Evolutionary conservation across 2,888 invertebrate species (phyloP).

Genomic region (Drosophila fulvimacula): DNA sequence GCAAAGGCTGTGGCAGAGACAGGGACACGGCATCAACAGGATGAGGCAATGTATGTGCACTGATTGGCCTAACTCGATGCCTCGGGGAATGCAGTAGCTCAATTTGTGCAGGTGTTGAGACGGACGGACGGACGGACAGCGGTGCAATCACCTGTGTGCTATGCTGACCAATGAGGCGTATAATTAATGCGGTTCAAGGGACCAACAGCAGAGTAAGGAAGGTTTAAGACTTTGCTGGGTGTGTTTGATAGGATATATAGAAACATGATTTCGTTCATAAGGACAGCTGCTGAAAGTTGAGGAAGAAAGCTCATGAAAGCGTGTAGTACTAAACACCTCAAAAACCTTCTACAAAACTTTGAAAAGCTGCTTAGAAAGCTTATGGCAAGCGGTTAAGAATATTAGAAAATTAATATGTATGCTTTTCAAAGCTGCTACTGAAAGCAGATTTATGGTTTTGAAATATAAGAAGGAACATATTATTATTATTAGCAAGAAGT

Average conservation of each 20-base stretch:
- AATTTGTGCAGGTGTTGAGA: slow-evolving; percentile 34
- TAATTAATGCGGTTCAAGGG: slow-evolving; percentile 57
- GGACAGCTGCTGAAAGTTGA: neutral
- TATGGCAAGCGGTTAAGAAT: neutral
- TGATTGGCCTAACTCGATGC: slow-evolving; percentile 51
- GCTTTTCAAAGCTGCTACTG: too few relatives aligned
- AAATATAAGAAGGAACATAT: too few relatives aligned
- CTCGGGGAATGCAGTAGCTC: slow-evolving; percentile 36
- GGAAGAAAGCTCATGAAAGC: neutral
- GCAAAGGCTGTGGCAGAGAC: neutral
- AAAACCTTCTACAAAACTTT: neutral
- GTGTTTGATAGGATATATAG: neutral
- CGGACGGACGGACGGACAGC: neutral
- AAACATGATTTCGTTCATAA: neutral
- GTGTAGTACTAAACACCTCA: neutral
- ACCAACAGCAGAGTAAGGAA: neutral
- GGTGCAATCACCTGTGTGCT: slow-evolving; percentile 1
- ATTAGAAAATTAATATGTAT: neutral
- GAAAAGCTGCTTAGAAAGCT: neutral
- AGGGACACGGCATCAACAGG: neutral
- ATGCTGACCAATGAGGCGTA: slow-evolving; percentile 66
- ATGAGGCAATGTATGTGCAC: slow-evolving; percentile 31
- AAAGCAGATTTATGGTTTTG: too few relatives aligned
- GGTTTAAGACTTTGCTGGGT: neutral
- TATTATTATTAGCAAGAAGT: too few relatives aligned